These are phyloP conservation scores for Pardosa pseudoannulata DNA, from an alignment of 2,888 invertebrate genomes.

Conservation along the genomic window DNA sequence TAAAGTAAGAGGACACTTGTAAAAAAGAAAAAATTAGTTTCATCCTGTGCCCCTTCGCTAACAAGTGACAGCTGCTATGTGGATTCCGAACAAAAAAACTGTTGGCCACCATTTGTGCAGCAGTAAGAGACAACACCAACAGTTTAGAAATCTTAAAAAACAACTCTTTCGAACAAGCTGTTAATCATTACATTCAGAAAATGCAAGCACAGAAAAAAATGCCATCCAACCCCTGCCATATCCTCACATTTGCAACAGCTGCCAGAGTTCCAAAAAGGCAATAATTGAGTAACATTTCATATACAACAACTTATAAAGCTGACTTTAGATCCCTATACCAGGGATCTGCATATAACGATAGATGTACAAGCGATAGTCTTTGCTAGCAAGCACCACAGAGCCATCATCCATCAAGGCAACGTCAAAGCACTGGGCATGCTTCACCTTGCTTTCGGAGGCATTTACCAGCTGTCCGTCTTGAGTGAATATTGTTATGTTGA, in stretches of 20 bases:
- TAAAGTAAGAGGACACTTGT: conserved; percentile 62
- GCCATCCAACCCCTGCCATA: conserved; percentile 40
- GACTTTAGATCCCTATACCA: conserved; percentile 66
- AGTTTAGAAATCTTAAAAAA: conserved; percentile 55
- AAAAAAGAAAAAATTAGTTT: conserved; percentile 33
- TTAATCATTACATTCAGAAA: conserved; percentile 28
- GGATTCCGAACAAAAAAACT: conserved; percentile 30
- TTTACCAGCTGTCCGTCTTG: conserved; percentile 97
- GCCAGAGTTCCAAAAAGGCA: conserved; percentile 62
- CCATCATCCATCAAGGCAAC: conserved; percentile 99
- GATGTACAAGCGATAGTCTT: conserved; percentile 99
- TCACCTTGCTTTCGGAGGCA: conserved; percentile 99
- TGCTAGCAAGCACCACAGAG: conserved; percentile 98
- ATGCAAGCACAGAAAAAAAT: conserved; percentile 27
- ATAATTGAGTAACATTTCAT: conserved; percentile 66
- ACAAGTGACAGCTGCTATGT: conserved; percentile 68
- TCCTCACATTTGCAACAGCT: conserved; percentile 58
- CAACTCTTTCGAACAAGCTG: conserved; percentile 37
- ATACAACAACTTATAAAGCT: conserved; percentile 55
- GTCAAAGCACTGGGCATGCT: conserved; percentile 99
- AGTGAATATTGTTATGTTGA: conserved; percentile 98
- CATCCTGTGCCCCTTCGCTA: conserved; percentile 57
- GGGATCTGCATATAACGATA: conserved; percentile 90
- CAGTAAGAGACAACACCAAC: conserved; percentile 39
- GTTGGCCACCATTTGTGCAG: conserved; percentile 13